phyloP scores from a whole-genome alignment of 2,888 invertebrate species.

The Ectemnius cavifrons region DNA sequence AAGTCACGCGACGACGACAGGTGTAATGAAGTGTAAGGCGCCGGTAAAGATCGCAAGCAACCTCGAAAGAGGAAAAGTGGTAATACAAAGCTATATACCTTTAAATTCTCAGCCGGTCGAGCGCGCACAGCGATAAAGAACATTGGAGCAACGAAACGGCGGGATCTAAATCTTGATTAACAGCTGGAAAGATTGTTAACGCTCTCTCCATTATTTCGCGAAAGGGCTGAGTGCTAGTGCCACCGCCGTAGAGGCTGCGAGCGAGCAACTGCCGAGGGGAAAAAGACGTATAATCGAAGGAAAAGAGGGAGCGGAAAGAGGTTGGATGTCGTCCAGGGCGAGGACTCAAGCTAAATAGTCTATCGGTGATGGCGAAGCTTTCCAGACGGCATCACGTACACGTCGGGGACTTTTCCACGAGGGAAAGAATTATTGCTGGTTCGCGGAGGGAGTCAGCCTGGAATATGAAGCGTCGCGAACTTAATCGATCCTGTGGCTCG shows the following conservation, averaged over 20 bases:
- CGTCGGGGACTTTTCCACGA: conserved; percentile 33
- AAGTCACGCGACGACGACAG: conserved; percentile 38
- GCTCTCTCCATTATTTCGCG: conserved; percentile 55
- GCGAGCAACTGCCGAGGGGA: conserved; percentile 6
- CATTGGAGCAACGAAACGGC: conserved; percentile 38
- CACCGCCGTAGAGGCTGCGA: conserved; percentile 9
- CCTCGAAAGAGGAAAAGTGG: conserved; percentile 19
- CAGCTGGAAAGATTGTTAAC: conserved; percentile 61
- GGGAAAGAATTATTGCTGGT: conserved; percentile 1
- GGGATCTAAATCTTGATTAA: conserved; percentile 62
- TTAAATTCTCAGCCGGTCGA: conserved; percentile 38
- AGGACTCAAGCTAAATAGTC: conserved; percentile 36
- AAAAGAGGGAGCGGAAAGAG: conserved; percentile 31
- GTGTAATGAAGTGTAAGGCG: conserved; percentile 36
- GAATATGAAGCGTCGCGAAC: conserved; percentile 7
- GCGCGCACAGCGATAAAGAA: conserved; percentile 9
- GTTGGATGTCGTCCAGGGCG: conserved; percentile 54
- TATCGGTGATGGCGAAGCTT: conserved; percentile 42
- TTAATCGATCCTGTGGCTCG: not conserved
- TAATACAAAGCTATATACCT: conserved; percentile 36
- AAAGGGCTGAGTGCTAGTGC: conserved; percentile 26
- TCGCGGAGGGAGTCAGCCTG: not conserved
- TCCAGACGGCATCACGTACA: conserved; percentile 14
- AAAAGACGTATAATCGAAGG: conserved; percentile 35
- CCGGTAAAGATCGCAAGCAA: conserved; percentile 33